phyloP scores from a whole-genome alignment of 2,888 invertebrate genomes.

The Heteromurus nitidus region DNA sequence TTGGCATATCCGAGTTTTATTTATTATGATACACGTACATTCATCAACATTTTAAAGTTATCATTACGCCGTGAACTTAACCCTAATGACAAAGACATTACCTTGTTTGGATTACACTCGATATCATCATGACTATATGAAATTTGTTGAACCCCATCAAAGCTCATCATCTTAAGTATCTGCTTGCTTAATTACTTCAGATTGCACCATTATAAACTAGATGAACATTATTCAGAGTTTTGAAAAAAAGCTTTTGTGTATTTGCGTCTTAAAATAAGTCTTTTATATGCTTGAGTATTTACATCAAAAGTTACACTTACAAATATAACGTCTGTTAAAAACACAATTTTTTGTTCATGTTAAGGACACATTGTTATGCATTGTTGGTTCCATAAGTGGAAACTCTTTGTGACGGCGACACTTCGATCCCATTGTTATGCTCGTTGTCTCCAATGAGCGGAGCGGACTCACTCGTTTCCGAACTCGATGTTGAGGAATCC shows the following conservation, averaged over 20 bases:
- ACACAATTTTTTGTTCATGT: not conserved
- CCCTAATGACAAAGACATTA: constrained; percentile 4
- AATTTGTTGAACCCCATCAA: not conserved
- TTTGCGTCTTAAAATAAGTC: not conserved
- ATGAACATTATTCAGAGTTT: not conserved
- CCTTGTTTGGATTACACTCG: not conserved
- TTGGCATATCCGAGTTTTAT: no score
- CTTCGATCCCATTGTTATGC: not conserved
- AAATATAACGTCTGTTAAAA: no score
- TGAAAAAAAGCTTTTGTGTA: not conserved
- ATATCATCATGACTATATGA: not conserved
- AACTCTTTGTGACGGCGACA: not conserved
- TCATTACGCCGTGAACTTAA: no score
- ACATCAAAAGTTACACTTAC: no score
- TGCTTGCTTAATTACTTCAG: not conserved
- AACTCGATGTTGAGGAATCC: constrained; percentile 24
- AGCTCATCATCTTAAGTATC: not conserved
- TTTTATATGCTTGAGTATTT: constrained; percentile 35
- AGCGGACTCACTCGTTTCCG: constrained; percentile 35
- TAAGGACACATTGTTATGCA: constrained; percentile 30
- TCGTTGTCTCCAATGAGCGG: constrained; percentile 23
- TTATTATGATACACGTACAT: no score
- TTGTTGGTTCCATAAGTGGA: constrained; percentile 43
- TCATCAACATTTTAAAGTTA: no score
- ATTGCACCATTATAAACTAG: not conserved